Evolutionary conservation across 2,888 invertebrate genomes (phyloP).

Genomic region (Eremobia ochroleuca): DNA sequence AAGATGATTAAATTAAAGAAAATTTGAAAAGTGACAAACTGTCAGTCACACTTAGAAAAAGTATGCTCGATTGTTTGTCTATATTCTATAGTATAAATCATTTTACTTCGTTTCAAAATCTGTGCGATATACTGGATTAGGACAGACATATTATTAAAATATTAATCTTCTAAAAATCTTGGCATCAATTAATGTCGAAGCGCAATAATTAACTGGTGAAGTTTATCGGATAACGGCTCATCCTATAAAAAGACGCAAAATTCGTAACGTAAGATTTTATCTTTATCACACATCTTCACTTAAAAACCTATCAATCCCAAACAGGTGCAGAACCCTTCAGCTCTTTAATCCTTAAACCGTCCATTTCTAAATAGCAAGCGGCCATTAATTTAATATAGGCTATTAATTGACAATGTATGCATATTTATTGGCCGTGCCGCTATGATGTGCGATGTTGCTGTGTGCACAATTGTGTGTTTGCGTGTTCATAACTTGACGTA

Average conservation of each 20-base stretch:
- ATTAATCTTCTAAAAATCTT: not conserved
- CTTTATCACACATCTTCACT: slow-evolving; percentile 23
- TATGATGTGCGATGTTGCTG: slow-evolving; percentile 64
- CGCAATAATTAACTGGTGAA: not conserved
- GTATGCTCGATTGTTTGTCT: too few relatives aligned
- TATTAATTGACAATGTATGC: slow-evolving; percentile 68
- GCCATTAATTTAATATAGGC: slow-evolving; percentile 64
- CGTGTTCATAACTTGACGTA: slow-evolving; percentile 65
- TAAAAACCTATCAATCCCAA: slow-evolving; percentile 42
- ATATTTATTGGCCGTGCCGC: slow-evolving; percentile 57
- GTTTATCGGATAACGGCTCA: not conserved
- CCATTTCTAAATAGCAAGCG: slow-evolving; percentile 56
- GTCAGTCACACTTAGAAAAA: not conserved
- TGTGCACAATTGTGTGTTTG: slow-evolving; percentile 62
- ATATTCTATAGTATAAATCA: not conserved
- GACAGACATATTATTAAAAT: too few relatives aligned
- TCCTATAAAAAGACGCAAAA: not conserved
- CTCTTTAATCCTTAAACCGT: slow-evolving; percentile 42
- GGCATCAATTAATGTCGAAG: not conserved
- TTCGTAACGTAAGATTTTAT: slow-evolving; percentile 26
- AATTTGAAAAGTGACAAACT: too few relatives aligned
- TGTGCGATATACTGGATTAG: not conserved
- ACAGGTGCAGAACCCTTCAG: slow-evolving; percentile 59
- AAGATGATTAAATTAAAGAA: not conserved
- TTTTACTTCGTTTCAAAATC: not conserved